phyloP scores from a whole-genome alignment of 2,113 vertebrate species.

The Psephotus haematonotus region DNA sequence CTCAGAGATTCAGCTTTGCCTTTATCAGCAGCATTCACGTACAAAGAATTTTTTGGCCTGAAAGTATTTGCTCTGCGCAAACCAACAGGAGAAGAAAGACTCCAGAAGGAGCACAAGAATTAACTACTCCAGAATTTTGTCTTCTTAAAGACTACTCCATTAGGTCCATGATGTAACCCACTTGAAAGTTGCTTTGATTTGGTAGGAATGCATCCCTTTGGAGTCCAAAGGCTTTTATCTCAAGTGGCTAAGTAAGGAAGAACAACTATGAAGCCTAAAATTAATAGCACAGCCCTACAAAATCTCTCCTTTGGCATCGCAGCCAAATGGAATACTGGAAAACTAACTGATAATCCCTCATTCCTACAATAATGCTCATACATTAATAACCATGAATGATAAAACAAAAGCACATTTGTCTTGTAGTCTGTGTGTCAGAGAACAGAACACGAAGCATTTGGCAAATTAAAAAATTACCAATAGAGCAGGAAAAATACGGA shows the following conservation, averaged over 20 bases:
- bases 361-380: not conserved
- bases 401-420: not conserved
- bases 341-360: not conserved
- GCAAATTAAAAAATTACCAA: not conserved
- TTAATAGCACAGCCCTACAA: not conserved
- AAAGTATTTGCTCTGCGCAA: constrained; percentile 20
- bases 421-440: not conserved
- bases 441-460: not conserved
- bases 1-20: not conserved
- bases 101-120: not conserved
- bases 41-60: not conserved
- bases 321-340: not conserved
- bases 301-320: not conserved
- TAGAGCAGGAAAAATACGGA: not conserved
- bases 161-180: not conserved
- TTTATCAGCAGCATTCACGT: not conserved
- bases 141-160: not conserved
- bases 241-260: not conserved
- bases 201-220: not conserved
- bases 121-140: not conserved
- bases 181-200: constrained; percentile 14
- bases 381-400: not conserved
- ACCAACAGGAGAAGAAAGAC: not conserved
- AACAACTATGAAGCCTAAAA: not conserved
- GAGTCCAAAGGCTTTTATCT: constrained; percentile 7